These are phyloP conservation scores for Plemyria rubiginata DNA, from an alignment of 2,888 invertebrate species.

Conservation along the genomic window DNA sequence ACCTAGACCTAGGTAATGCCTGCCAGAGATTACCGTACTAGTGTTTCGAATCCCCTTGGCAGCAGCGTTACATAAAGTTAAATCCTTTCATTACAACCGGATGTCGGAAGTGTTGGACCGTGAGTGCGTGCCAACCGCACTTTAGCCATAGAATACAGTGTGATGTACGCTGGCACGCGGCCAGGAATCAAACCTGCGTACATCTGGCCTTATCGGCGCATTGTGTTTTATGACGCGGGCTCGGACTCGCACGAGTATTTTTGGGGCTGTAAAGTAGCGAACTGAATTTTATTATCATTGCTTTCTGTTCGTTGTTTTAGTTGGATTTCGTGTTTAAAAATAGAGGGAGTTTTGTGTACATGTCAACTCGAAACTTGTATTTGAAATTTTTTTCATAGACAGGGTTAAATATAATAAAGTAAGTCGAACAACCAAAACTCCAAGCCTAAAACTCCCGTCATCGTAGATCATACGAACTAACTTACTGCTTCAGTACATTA, in stretches of 20 bases:
- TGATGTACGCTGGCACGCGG: constrained; percentile 29
- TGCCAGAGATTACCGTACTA: neutral
- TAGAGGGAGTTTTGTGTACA: neutral
- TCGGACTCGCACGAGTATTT: neutral
- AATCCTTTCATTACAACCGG: constrained; percentile 7
- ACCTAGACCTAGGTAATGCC: no score
- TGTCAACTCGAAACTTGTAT: no score
- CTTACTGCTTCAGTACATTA: no score
- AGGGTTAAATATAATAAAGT: no score
- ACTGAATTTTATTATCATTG: neutral
- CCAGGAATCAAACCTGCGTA: constrained; percentile 35
- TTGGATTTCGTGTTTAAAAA: neutral
- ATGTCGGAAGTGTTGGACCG: constrained; percentile 7
- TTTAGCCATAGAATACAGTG: constrained; percentile 9
- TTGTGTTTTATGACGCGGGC: constrained; percentile 19
- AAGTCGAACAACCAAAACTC: no score
- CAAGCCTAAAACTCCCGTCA: no score
- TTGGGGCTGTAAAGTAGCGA: constrained; percentile 15
- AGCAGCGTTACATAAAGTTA: neutral
- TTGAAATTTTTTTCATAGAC: no score
- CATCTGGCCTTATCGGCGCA: constrained; percentile 35
- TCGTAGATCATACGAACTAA: no score
- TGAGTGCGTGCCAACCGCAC: constrained; percentile 27
- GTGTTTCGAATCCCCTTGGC: neutral
- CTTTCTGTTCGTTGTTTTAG: neutral